These are phyloP conservation scores for Potorous gilbertii DNA, from an alignment of 2,797 vertebrate species.

Conservation along the genomic window DNA sequence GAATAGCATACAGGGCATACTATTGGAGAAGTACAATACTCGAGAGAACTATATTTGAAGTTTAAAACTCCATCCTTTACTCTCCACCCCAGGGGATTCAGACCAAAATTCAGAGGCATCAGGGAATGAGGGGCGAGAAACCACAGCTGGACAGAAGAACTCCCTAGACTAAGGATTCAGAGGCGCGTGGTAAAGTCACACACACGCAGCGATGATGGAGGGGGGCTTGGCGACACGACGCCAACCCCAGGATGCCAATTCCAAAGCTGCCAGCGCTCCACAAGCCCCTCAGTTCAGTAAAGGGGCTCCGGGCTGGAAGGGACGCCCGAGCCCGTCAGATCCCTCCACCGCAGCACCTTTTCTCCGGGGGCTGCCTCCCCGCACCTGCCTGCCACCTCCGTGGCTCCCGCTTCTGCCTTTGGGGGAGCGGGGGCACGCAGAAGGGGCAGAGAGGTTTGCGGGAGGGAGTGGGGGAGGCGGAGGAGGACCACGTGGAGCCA, in stretches of 20 bases:
- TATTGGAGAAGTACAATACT: background rate
- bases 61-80: slow-evolving; percentile 1
- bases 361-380: background rate
- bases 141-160: background rate
- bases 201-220: background rate
- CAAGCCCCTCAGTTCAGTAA: too few relatives aligned
- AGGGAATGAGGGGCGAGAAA: background rate
- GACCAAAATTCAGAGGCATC: background rate
- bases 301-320: background rate
- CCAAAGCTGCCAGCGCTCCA: background rate
- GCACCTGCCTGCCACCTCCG: background rate
- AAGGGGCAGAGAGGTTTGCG: background rate
- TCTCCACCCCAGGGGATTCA: background rate
- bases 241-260: background rate
- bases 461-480: background rate
- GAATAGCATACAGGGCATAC: background rate
- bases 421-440: background rate
- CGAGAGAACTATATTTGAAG: background rate
- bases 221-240: background rate
- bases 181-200: background rate
- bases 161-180: background rate
- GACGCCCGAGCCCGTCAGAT: background rate
- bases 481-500: background rate
- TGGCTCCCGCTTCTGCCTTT: too few relatives aligned
- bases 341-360: background rate